A percentile compares a stretch with the other conserved stretches of the same genome.
Conservation (phyloP, 2,888 invertebrate species). For the Frankliniella intonsa region DNA sequence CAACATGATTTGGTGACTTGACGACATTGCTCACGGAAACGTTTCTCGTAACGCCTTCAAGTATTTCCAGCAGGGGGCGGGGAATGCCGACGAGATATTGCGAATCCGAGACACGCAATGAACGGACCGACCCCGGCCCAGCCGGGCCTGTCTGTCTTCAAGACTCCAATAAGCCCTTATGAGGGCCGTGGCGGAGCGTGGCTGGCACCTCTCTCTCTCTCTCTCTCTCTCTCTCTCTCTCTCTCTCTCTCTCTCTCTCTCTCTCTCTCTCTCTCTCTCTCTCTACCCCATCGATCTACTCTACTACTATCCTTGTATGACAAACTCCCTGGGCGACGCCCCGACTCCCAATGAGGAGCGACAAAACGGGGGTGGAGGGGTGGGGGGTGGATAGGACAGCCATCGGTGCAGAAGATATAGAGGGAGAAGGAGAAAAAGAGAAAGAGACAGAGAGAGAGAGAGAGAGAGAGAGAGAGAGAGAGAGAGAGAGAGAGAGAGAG, state of each 20-base stretch:
- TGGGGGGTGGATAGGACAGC: background rate
- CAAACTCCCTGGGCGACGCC: slow-evolving; percentile 11
- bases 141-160: too few relatives aligned
- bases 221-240: background rate
- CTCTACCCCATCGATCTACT: background rate
- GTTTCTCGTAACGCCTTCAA: too few relatives aligned
- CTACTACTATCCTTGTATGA: slow-evolving; percentile 13
- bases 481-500: too few relatives aligned
- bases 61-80: too few relatives aligned
- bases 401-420: background rate
- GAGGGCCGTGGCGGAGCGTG: background rate
- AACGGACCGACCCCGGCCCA: too few relatives aligned
- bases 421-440: background rate
- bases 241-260: background rate
- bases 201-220: background rate
- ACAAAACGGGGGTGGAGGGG: background rate
- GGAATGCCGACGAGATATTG: background rate
- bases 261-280: background rate
- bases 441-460: background rate
- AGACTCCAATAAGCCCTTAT: background rate
- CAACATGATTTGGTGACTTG: too few relatives aligned
- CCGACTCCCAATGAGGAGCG: background rate
- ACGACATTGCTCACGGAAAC: too few relatives aligned
- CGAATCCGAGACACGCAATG: background rate
- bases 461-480: too few relatives aligned